Evolutionary conservation across 2,888 invertebrate genomes (phyloP).

Genomic region (Timandra comae): DNA sequence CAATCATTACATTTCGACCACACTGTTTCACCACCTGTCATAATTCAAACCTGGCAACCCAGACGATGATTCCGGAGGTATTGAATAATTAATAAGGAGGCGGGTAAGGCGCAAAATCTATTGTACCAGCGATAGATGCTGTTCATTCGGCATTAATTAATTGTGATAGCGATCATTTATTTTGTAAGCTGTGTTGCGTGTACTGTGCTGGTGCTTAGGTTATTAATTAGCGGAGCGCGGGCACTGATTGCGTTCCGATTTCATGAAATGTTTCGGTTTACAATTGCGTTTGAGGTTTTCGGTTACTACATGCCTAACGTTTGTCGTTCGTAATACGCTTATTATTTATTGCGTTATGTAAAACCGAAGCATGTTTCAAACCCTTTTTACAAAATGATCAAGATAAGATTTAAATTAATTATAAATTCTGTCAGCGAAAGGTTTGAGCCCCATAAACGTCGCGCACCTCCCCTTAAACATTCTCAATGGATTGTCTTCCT

Average conservation of each 20-base stretch:
- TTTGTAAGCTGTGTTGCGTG: constrained; percentile 16
- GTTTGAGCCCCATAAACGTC: too few species aligned
- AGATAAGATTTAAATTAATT: too few species aligned
- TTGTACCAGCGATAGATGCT: constrained; percentile 16
- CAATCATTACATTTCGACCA: constrained; percentile 42
- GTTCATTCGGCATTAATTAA: constrained; percentile 18
- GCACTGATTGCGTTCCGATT: constrained; percentile 9
- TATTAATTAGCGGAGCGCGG: background rate
- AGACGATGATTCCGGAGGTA: constrained; percentile 37
- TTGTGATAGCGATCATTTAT: constrained; percentile 23
- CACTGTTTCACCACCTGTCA: constrained; percentile 49
- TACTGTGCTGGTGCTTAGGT: constrained; percentile 8
- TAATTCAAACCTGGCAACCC: constrained; percentile 33
- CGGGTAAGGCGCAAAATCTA: constrained; percentile 7
- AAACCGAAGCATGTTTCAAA: too few species aligned
- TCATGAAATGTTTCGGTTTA: background rate
- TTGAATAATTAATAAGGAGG: constrained; percentile 54
- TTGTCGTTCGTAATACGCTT: too few species aligned
- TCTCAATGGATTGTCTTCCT: too few species aligned
- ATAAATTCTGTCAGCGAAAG: too few species aligned
- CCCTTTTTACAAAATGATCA: too few species aligned
- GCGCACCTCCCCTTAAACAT: too few species aligned
- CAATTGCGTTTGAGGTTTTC: too few species aligned
- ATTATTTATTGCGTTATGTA: too few species aligned
- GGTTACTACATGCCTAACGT: too few species aligned